Base-by-base conservation (phyloP, 2,888 invertebrate species). In the Hypercompe scribonia region DNA sequence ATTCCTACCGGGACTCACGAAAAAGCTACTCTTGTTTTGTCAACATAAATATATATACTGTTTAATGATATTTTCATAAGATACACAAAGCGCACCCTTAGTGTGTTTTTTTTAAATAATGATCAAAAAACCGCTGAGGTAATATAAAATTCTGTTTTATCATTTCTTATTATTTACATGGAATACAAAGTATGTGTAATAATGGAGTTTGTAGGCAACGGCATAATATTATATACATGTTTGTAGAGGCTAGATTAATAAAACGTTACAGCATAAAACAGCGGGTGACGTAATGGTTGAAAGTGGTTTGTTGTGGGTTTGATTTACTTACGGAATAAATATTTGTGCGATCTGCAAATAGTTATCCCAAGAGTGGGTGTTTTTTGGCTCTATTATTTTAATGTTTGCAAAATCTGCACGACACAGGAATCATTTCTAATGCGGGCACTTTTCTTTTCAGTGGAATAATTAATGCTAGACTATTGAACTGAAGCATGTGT, bases 1-100 rank as follows among this genome's bases (percentile, higher is more conserved):
- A 81, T 76, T 79, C 70, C 68, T 70, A 61, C 66, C 67, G 69
- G 61, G 64, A 36, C 71, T 72, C 68, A 74, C 42, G 76, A 42
- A 65, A n/a, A 34, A 65, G 28, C 66, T 72, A 63, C 28, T 72
- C 71, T 65, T 73, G 61, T 68, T 65, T 73, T 76, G 31, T 70
- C 68, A 58, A 76, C 68, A 66, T 68, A 36, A 76, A 74, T 79
- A 33, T 67, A 72, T 69, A 73, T 36, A 67, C 24, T 50, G 21
- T 50, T 24, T 54, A n/a, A 54, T 54, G n/a, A 54, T 63, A 70
- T 70, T 70, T 68, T 61, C 65, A 66, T 31, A 61, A 36, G 24
- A n/a, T 5, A 24, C 18, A 65, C 33, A 65, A 36, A 65, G 64
- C 64, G 34, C 34, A 3, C 31, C 31, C 18, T 8, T 18, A 61